Evolutionary conservation across 2,113 vertebrate genomes (phyloP).

Genomic region (Notiomystis cincta): DNA sequence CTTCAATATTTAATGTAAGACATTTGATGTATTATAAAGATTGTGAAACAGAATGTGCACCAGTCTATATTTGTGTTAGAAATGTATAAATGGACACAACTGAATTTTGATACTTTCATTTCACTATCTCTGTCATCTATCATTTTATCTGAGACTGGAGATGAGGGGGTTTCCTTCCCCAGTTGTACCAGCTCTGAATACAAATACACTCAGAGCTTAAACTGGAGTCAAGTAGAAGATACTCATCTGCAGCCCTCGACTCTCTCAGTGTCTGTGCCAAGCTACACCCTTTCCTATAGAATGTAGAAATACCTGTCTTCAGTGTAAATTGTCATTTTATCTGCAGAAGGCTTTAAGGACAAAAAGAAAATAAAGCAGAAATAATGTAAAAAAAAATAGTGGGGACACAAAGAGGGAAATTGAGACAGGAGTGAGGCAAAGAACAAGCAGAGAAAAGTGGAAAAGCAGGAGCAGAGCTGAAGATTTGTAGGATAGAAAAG

Average conservation of each 20-base stretch:
- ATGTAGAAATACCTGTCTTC: not conserved
- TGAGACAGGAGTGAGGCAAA: not conserved
- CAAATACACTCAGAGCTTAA: not conserved
- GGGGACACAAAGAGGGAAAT: not conserved
- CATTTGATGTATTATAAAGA: not conserved
- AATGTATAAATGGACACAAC: not conserved
- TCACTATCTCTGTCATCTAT: not conserved
- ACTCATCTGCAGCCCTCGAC: not conserved
- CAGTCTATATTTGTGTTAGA: not conserved
- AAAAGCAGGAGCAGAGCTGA: not conserved
- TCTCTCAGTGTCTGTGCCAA: not conserved
- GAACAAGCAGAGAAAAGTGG: not conserved
- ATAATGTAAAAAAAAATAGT: not conserved
- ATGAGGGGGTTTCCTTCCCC: not conserved
- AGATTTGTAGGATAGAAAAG: not conserved
- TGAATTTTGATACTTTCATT: not conserved
- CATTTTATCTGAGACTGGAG: not conserved
- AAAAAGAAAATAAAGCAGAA: not conserved
- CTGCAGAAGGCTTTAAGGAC: not conserved
- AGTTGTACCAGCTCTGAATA: not conserved
- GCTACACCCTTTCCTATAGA: not conserved
- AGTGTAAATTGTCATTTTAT: not conserved
- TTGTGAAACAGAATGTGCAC: not conserved
- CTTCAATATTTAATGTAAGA: not conserved
- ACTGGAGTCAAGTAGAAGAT: not conserved